Base-by-base conservation (phyloP, 2,797 vertebrate genomes). In the Chrysocyon brachyurus region DNA sequence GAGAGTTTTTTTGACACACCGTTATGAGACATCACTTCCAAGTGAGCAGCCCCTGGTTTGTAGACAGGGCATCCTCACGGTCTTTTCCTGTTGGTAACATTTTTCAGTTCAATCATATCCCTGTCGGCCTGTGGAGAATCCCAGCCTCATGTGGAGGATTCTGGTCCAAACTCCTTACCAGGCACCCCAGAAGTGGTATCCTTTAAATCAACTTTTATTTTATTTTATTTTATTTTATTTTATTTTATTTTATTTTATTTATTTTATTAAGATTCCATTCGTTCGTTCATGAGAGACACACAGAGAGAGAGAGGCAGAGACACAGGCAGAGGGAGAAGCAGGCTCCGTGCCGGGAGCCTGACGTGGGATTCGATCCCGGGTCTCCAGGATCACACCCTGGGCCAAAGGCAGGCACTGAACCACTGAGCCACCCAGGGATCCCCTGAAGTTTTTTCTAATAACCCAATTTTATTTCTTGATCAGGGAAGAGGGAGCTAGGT, bases 401-500 rank as follows among this genome's bases (percentile, higher is more conserved):
- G 40, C 40, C 40, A 46, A 46, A 46, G 40, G 40, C 1, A 46
- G 40, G 40, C 7, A 46, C 40, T 46, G 40, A 46, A 46, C 40
- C 40, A 46, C 40, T 46, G 40, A 46, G 40, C 40, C 40, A 46
- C 40, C 6, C 6, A 46, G 40, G 7, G 40, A 46, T 46, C 40
- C 40, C 40, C 40, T 46, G 40, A 46, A 46, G 40, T 46, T 8
- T 46, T 90, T 56, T 2, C 66, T 61, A 96, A 68, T 26, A 92
- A 79, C 87, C 14, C 52, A 81, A 83, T 94, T 89, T 94, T 94
- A 66, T 87, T 59, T 75, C 56, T 86, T 90, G 79, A 79, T 87
- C 26, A 85, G 12, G 31, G 49, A 81, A 87, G 66, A 56, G 31
- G n/a, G 22, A 66, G 5, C 12, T 28, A 52, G n/a, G 31, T 70